Percentiles rank a stretch among this genome's conserved stretches.
Evolutionary conservation across 2,797 vertebrate species (phyloP).

Genomic region (Urosaurus nigricauda): DNA sequence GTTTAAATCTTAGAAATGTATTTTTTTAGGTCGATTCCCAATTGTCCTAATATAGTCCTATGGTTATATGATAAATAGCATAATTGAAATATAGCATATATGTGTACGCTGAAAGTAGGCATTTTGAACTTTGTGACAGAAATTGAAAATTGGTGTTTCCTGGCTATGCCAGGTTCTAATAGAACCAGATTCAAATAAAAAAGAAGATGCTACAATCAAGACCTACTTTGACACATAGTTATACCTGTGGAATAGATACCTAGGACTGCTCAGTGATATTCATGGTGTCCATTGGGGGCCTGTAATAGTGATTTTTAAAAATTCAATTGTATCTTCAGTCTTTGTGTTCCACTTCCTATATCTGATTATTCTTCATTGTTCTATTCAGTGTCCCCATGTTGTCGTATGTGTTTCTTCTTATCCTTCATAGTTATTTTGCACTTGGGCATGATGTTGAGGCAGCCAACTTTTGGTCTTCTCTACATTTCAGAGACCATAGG

Average conservation of each 20-base stretch:
- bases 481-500: slow-evolving; percentile 1
- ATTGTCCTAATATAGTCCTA: background rate
- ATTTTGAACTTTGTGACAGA: background rate
- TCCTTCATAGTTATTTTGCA: background rate
- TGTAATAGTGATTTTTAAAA: background rate
- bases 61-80: background rate
- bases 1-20: background rate
- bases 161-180: background rate
- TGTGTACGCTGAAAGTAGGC: background rate
- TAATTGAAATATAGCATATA: background rate
- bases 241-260: background rate
- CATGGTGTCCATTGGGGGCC: background rate
- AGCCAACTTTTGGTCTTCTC: background rate
- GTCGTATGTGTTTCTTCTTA: background rate
- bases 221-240: background rate
- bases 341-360: background rate
- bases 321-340: background rate
- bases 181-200: background rate
- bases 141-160: background rate
- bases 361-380: too few relatives aligned
- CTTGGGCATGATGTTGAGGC: background rate
- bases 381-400: background rate
- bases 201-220: background rate
- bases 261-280: background rate
- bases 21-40: background rate